Conservation (phyloP, 1,140 invertebrate species). For the Achroia grisella region DNA sequence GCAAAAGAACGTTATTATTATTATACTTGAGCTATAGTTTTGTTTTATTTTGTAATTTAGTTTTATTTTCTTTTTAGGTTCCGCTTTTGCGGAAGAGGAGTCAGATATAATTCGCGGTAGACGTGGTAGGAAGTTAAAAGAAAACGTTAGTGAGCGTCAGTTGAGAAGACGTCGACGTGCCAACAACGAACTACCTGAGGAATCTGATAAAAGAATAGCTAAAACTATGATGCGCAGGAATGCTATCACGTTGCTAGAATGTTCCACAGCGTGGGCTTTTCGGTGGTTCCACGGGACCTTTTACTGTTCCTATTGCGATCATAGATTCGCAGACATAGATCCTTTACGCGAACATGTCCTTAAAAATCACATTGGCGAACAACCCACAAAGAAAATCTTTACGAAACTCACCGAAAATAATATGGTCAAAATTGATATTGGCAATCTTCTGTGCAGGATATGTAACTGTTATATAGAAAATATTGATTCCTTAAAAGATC, state of each 20-base stretch:
- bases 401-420: slow-evolving; percentile 66
- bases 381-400: slow-evolving; percentile 46
- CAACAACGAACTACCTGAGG: slow-evolving; percentile 54
- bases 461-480: slow-evolving; percentile 38
- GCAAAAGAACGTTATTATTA: slow-evolving; percentile 19
- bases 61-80: slow-evolving; percentile 63
- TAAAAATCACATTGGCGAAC: slow-evolving; percentile 30
- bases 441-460: slow-evolving; percentile 43
- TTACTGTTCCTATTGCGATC: slow-evolving; percentile 57
- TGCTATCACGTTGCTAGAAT: slow-evolving; percentile 50
- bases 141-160: slow-evolving; percentile 49
- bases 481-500: slow-evolving; percentile 44
- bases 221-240: slow-evolving; percentile 63
- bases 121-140: slow-evolving; percentile 53
- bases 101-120: slow-evolving; percentile 27
- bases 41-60: slow-evolving; percentile 14
- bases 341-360: slow-evolving; percentile 38
- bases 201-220: slow-evolving; percentile 49
- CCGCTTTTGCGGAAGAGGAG: slow-evolving; percentile 36
- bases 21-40: too few species aligned
- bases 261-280: slow-evolving; percentile 59
- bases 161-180: slow-evolving; percentile 51
- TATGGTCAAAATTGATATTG: slow-evolving; percentile 61
- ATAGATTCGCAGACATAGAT: slow-evolving; percentile 37
- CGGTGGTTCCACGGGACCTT: slow-evolving; percentile 53